Evolutionary conservation across 2,113 vertebrate genomes (phyloP).

Genomic region (Uria aalge): DNA sequence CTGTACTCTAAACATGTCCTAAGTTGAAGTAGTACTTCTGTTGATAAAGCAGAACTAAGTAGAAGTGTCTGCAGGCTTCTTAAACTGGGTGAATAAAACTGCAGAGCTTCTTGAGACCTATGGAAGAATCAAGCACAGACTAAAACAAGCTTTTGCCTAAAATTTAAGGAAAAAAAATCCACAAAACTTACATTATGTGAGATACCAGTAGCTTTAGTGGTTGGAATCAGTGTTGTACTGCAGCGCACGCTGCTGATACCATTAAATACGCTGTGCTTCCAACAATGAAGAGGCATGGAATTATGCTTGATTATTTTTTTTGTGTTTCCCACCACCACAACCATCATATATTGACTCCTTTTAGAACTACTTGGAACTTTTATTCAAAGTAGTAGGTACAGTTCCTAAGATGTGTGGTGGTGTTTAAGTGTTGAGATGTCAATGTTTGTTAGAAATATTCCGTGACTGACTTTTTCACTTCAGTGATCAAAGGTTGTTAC

Average conservation of each 20-base stretch:
- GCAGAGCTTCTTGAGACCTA: neutral
- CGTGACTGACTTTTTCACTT: neutral
- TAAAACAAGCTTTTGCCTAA: neutral
- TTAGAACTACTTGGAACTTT: neutral
- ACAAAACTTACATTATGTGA: rapidly evolving
- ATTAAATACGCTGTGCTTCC: neutral
- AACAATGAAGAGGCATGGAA: neutral
- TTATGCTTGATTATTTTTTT: neutral
- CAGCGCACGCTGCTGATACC: neutral
- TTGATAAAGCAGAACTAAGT: neutral
- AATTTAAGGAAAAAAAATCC: neutral
- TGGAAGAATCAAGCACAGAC: neutral
- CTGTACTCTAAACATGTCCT: neutral
- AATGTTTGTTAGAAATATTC: rapidly evolving
- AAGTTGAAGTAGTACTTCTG: neutral
- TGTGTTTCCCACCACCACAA: too few relatives aligned
- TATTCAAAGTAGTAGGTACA: neutral
- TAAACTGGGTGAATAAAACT: neutral
- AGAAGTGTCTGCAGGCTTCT: neutral
- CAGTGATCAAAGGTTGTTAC: neutral
- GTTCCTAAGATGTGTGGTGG: neutral
- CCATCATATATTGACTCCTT: neutral
- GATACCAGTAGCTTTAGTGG: neutral
- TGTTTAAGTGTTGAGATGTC: neutral
- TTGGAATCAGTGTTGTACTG: neutral